A percentile compares a stretch with the other conserved stretches of the same genome.
These are phyloP conservation scores for Andrena marginata DNA, from an alignment of 2,888 invertebrate species.

Conservation along the genomic window DNA sequence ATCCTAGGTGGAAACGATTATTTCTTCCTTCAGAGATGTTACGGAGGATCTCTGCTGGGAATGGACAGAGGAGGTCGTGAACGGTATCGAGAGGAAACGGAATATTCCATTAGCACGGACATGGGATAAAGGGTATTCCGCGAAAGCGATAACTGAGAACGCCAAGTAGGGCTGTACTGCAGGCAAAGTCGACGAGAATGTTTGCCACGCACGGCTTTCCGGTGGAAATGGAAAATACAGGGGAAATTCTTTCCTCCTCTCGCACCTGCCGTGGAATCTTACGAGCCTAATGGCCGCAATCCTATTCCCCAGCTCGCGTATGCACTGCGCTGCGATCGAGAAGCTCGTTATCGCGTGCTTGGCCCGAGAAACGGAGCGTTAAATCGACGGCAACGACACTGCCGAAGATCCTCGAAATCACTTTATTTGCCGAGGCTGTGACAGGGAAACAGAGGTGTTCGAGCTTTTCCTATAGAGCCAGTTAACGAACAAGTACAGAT, in stretches of 20 bases:
- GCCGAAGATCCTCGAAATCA: slow-evolving; percentile 9
- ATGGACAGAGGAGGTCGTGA: slow-evolving; percentile 17
- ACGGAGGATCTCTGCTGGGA: slow-evolving; percentile 38
- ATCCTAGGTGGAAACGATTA: background rate
- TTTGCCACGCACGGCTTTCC: slow-evolving; percentile 26
- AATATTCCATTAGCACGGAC: slow-evolving; percentile 59
- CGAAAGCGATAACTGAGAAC: slow-evolving; percentile 43
- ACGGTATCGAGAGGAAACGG: slow-evolving; percentile 40
- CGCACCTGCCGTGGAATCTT: background rate
- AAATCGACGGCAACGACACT: slow-evolving; percentile 17
- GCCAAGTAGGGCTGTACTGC: background rate
- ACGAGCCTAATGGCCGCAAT: slow-evolving; percentile 28
- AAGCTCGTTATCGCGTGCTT: slow-evolving; percentile 34
- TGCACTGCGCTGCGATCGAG: background rate
- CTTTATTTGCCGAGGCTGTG: background rate
- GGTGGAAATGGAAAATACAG: slow-evolving; percentile 29
- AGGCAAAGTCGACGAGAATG: slow-evolving; percentile 29
- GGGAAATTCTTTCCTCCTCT: slow-evolving; percentile 25
- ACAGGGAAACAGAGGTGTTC: no score
- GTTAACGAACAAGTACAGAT: no score
- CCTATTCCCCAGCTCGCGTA: slow-evolving; percentile 22
- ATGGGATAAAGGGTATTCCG: slow-evolving; percentile 52
- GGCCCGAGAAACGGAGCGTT: slow-evolving; percentile 18
- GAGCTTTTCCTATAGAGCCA: no score
- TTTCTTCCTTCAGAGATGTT: background rate